Percentiles rank a stretch among this genome's conserved stretches.
Conservation (phyloP, 2,888 invertebrate species). For the Cephus spinipes region DNA sequence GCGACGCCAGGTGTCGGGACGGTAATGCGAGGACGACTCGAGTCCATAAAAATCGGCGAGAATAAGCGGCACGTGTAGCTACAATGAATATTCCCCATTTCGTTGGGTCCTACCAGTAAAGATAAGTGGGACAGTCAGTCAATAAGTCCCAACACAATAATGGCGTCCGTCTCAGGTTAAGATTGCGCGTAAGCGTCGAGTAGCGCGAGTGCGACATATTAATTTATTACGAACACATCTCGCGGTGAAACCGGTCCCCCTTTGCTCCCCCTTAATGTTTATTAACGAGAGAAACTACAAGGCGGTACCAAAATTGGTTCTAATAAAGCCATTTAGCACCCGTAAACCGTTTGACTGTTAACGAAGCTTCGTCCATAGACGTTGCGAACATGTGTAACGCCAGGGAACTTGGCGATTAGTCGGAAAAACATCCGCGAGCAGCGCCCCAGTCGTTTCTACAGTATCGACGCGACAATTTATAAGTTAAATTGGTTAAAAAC, state of each 20-base stretch:
- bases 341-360: slow-evolving; percentile 12
- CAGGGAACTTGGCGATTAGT: not conserved
- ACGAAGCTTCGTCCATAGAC: not conserved
- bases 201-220: slow-evolving; percentile 40
- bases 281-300: slow-evolving; percentile 33
- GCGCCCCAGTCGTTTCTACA: not conserved
- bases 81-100: not conserved
- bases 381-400: not conserved
- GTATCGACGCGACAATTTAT: not conserved
- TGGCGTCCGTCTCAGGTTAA: not conserved
- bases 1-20: not conserved
- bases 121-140: not conserved
- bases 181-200: not conserved
- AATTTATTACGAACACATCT: slow-evolving; percentile 33
- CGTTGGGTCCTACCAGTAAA: not conserved
- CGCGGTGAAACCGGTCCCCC: not conserved
- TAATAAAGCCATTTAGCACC: slow-evolving; percentile 25
- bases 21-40: not conserved
- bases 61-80: not conserved
- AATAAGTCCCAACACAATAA: not conserved
- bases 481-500: not conserved
- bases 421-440: not conserved
- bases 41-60: not conserved
- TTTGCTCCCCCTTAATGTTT: slow-evolving; percentile 29
- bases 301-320: slow-evolving; percentile 20